A percentile compares a stretch with the other conserved stretches of the same genome.
phyloP scores from a whole-genome alignment of 2,113 vertebrate genomes.

The Saguinus imperator region DNA sequence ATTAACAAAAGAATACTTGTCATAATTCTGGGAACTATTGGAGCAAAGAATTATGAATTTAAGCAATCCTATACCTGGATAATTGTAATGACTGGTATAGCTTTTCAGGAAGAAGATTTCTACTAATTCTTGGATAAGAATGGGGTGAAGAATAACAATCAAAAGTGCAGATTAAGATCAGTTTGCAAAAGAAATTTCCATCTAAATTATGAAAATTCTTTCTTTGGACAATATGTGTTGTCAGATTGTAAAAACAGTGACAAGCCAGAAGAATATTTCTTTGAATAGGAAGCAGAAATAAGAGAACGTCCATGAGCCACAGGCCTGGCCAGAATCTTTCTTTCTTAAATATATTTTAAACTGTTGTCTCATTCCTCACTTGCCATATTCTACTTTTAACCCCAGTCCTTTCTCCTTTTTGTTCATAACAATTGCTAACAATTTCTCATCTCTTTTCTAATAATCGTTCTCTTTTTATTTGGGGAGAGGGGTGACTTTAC shows the following conservation, averaged over 20 bases:
- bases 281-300: conserved; percentile 4
- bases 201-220: conserved; percentile 70
- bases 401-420: not conserved
- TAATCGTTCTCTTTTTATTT: conserved; percentile 28
- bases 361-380: not conserved
- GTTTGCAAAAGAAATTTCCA: conserved; percentile 78
- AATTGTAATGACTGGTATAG: not conserved
- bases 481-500: not conserved
- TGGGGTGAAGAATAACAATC: conserved; percentile 61
- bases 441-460: not conserved
- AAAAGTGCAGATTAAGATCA: conserved; percentile 76
- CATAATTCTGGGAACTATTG: conserved; percentile 52
- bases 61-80: not conserved
- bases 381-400: not conserved
- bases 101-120: conserved; percentile 77
- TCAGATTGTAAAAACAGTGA: not conserved
- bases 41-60: conserved; percentile 23
- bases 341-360: not conserved
- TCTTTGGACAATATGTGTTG: conserved; percentile 35
- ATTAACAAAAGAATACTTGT: conserved; percentile 57
- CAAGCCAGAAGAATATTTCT: conserved; percentile 1
- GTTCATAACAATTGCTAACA: not conserved
- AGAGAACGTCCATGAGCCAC: not conserved
- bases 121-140: conserved; percentile 62
- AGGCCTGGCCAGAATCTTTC: not conserved